These are phyloP conservation scores for Ladona fulva DNA, from an alignment of 1,140 invertebrate genomes.

Conservation along the genomic window DNA sequence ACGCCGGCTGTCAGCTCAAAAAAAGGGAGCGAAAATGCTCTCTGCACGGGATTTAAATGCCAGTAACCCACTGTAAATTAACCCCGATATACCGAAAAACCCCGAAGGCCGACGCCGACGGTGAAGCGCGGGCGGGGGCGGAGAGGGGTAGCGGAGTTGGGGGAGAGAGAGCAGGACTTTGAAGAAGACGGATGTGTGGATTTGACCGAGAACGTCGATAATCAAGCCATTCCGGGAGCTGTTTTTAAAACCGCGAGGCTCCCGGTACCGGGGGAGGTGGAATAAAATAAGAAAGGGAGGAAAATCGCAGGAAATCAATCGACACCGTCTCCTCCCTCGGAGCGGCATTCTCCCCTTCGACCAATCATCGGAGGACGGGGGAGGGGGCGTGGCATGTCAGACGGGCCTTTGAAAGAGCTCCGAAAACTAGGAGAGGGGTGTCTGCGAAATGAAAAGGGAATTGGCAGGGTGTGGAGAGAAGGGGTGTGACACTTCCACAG, in stretches of 20 bases:
- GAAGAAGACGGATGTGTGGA: conserved; percentile 2
- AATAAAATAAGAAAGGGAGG: not conserved
- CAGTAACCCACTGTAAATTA: not conserved
- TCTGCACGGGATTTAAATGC: not conserved
- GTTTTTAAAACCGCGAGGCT: conserved; percentile 8
- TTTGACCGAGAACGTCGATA: not conserved
- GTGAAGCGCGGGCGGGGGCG: not conserved
- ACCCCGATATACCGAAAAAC: not conserved
- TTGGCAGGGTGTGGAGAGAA: not conserved
- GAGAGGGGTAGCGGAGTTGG: not conserved
- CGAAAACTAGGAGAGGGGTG: not conserved
- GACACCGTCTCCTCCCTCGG: not conserved
- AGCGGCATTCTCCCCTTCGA: not conserved
- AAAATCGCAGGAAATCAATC: not conserved
- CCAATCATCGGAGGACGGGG: not conserved
- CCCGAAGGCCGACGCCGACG: not conserved
- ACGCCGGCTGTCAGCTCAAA: not conserved
- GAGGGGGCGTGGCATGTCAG: not conserved
- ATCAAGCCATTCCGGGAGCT: not conserved
- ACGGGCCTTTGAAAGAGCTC: not conserved
- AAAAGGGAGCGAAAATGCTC: too few species aligned
- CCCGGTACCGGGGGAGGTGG: not conserved
- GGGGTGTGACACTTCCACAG: not conserved
- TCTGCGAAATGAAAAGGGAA: conserved; percentile 9
- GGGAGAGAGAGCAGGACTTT: not conserved